These are phyloP conservation scores for Hippoglossus hippoglossus DNA, from an alignment of 2,797 vertebrate genomes.

Conservation along the genomic window DNA sequence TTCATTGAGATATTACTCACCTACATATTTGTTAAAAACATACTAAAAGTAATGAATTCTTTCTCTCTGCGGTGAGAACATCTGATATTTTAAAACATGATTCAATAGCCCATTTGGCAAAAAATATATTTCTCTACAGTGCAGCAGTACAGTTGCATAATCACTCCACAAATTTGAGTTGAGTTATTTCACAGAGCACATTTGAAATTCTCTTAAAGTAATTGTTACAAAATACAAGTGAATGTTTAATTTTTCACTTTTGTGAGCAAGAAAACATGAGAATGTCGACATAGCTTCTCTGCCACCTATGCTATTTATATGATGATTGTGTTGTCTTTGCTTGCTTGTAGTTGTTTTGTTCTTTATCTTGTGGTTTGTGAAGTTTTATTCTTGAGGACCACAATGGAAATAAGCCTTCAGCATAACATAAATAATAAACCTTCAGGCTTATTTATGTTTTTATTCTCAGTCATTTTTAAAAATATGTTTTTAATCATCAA, in stretches of 20 bases:
- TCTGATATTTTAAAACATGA: neutral
- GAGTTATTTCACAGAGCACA: neutral
- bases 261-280: too few relatives aligned
- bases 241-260: too few relatives aligned
- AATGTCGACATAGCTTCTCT: too few relatives aligned
- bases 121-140: neutral
- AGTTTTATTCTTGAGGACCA: too few relatives aligned
- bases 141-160: neutral
- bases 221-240: too few relatives aligned
- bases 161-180: neutral
- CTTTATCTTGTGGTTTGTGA: too few relatives aligned
- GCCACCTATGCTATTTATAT: neutral
- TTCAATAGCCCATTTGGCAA: neutral
- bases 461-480: too few relatives aligned
- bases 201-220: neutral
- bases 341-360: neutral
- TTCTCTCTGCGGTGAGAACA: too few relatives aligned
- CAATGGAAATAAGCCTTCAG: too few relatives aligned
- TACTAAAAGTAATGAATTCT: neutral
- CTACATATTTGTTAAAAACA: neutral
- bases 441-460: too few relatives aligned
- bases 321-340: neutral
- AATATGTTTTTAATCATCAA: neutral
- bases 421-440: too few relatives aligned
- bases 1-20: too few relatives aligned